A percentile compares a stretch with the other conserved stretches of the same genome.
Evolutionary conservation across 2,797 vertebrate genomes (phyloP).

Genomic region (Coranthus polyacanthus): DNA sequence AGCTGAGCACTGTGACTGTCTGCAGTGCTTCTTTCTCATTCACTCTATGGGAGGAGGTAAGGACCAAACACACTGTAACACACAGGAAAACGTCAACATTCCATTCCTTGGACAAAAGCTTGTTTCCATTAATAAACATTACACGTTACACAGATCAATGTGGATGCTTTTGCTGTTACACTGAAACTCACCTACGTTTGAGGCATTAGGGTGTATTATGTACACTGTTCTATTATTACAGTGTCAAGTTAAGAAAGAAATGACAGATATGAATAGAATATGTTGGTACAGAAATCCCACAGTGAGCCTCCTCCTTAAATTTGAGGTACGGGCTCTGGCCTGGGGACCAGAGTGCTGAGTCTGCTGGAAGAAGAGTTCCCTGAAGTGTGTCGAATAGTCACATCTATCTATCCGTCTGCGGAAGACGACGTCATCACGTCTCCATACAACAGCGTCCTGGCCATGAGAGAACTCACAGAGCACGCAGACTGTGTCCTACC

Average conservation of each 20-base stretch:
- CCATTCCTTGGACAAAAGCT: no score
- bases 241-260: no score
- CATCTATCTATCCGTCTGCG: conserved; percentile 92
- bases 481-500: conserved; percentile 96
- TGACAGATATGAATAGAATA: no score
- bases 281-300: no score
- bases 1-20: conserved; percentile 94
- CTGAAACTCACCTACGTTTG: no score
- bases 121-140: no score
- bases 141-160: no score
- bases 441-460: conserved; percentile 96
- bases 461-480: conserved; percentile 95
- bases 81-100: no score
- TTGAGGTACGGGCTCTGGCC: conserved; percentile 94
- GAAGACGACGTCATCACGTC: conserved; percentile 98
- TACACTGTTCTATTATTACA: no score
- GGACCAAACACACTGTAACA: conserved; percentile 9
- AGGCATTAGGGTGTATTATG: no score
- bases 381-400: conserved; percentile 93
- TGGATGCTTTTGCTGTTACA: no score
- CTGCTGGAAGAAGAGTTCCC: conserved; percentile 96
- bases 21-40: conserved; percentile 97
- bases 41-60: conserved; percentile 99
- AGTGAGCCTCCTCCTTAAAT: conserved; percentile 3
- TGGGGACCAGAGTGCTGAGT: conserved; percentile 93